A percentile compares a stretch with the other conserved stretches of the same genome.
Conservation (phyloP, 2,888 invertebrate species). For the Caenorhabditis uteleia region DNA sequence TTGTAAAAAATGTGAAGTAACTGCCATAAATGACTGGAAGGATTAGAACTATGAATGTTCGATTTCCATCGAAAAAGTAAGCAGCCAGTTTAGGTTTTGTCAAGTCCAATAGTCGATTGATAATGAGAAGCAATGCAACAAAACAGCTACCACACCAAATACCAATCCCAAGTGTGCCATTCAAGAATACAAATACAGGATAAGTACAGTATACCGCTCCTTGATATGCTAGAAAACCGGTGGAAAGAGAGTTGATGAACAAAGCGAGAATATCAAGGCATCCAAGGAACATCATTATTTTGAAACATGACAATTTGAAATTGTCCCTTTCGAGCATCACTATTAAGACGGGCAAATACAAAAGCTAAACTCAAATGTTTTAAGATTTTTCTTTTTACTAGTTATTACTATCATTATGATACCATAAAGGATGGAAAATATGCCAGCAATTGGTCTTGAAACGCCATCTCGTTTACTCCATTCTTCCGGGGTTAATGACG, state of each 20-base stretch:
- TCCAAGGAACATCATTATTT: constrained; percentile 6
- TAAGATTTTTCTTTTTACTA: too few species aligned
- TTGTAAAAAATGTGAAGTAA: not conserved
- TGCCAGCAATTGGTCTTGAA: not conserved
- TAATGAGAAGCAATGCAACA: not conserved
- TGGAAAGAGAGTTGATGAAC: constrained; percentile 2
- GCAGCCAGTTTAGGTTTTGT: not conserved
- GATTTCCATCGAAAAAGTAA: not conserved
- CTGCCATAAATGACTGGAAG: constrained; percentile 1
- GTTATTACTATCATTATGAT: constrained; percentile 13
- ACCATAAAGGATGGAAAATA: not conserved
- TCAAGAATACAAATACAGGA: constrained; percentile 5
- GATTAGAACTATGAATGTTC: constrained; percentile 4
- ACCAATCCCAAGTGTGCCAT: not conserved
- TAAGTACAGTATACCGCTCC: constrained; percentile 7
- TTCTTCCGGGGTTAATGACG: constrained; percentile 2
- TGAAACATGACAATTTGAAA: constrained; percentile 7
- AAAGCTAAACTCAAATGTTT: not conserved
- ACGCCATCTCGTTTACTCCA: not conserved
- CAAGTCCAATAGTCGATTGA: constrained; percentile 6
- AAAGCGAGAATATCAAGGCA: constrained; percentile 1
- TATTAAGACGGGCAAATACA: not conserved
- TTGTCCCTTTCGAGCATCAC: not conserved
- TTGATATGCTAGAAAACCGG: not conserved
- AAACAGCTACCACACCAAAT: constrained; percentile 12